Evolutionary conservation across 2,797 vertebrate species (phyloP).

Genomic region (Molossus molossus): DNA sequence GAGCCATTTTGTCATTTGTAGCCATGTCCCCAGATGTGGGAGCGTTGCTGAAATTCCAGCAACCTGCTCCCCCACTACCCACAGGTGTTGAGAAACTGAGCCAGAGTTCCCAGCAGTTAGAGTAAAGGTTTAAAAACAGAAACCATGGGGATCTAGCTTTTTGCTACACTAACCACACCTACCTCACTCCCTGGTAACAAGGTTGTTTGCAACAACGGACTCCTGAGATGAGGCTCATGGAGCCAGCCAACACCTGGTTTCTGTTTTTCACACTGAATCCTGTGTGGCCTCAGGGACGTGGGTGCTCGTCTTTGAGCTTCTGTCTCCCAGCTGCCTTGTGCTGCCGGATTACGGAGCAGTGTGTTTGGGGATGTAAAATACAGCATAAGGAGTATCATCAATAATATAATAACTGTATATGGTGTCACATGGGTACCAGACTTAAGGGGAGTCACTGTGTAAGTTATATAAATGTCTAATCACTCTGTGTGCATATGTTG

Average conservation of each 20-base stretch:
- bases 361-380: neutral
- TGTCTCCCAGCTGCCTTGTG: neutral
- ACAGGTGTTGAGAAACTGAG: neutral
- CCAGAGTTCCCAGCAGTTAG: neutral
- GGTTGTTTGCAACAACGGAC: neutral
- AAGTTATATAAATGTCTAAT: neutral
- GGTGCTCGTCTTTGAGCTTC: neutral
- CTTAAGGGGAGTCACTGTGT: neutral
- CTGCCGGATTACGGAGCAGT: slow-evolving; percentile 65
- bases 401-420: neutral
- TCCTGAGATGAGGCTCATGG: neutral
- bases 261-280: neutral
- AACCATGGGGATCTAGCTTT: neutral
- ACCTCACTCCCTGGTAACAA: neutral
- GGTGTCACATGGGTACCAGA: neutral
- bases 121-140: neutral
- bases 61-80: neutral
- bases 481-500: neutral
- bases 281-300: neutral
- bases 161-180: neutral
- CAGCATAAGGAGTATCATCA: neutral
- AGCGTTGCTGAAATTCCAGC: slow-evolving; percentile 15
- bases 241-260: neutral
- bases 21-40: neutral
- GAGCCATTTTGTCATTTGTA: neutral